phyloP scores from a whole-genome alignment of 2,113 vertebrate species.

The Pimephales promelas region DNA sequence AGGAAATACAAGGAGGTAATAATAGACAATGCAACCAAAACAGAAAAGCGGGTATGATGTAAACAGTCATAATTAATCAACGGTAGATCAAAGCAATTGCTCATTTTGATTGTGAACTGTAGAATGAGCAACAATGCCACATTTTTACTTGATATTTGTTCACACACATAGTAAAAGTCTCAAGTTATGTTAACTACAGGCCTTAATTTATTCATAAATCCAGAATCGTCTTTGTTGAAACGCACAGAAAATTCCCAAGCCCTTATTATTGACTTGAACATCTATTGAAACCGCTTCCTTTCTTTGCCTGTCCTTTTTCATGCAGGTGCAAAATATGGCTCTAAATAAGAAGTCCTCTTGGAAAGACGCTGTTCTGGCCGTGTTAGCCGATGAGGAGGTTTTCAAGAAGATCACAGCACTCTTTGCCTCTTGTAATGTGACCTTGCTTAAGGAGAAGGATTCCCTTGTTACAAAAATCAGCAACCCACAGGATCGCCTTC shows the following conservation, averaged over 20 bases:
- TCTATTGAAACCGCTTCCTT: not conserved
- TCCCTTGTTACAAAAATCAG: slow-evolving; percentile 68
- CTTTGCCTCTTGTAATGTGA: slow-evolving; percentile 74
- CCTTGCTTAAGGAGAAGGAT: slow-evolving; percentile 73
- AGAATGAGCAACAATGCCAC: too few species aligned
- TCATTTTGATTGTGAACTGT: too few species aligned
- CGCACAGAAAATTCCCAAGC: not conserved
- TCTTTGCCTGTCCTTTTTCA: not conserved
- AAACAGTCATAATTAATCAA: too few species aligned
- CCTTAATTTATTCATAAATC: not conserved
- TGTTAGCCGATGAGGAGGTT: slow-evolving; percentile 69
- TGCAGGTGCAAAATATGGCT: slow-evolving; percentile 76
- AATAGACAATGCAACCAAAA: too few species aligned
- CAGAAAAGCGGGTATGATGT: too few species aligned
- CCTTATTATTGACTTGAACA: not conserved
- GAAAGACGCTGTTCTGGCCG: slow-evolving; percentile 63
- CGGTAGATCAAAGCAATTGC: too few species aligned
- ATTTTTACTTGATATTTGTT: not conserved
- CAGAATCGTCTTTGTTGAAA: not conserved
- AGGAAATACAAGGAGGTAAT: too few species aligned
- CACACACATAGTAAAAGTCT: not conserved
- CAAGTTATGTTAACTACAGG: not conserved
- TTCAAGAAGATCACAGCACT: slow-evolving; percentile 73
- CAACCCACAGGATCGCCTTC: slow-evolving; percentile 62
- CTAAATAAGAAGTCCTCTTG: slow-evolving; percentile 62